Percentiles rank a stretch among this genome's conserved stretches.
Evolutionary conservation across 1,140 invertebrate genomes (phyloP).

Genomic region (Tenebrio molitor): DNA sequence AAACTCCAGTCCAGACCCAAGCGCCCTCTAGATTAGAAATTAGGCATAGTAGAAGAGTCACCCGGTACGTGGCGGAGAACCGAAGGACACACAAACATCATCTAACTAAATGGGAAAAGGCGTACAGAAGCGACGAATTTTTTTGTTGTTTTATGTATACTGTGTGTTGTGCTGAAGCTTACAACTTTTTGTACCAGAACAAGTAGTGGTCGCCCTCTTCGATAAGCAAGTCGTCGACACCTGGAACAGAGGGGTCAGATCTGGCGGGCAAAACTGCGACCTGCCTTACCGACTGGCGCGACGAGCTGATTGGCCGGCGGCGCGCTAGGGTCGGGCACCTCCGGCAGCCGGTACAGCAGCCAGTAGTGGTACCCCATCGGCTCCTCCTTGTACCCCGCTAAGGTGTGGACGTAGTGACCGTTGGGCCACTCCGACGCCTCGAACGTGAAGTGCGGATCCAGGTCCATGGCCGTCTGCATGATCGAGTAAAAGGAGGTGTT

Average conservation of each 20-base stretch:
- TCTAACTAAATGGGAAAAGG: constrained; percentile 34
- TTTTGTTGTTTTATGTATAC: constrained; percentile 7
- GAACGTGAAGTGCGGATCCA: constrained; percentile 72
- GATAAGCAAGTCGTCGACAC: constrained; percentile 86
- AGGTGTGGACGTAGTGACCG: constrained; percentile 89
- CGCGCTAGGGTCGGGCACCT: constrained; percentile 80
- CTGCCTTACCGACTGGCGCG: constrained; percentile 86
- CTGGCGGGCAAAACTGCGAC: no score
- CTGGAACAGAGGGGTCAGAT: constrained; percentile 68
- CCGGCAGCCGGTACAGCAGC: constrained; percentile 84
- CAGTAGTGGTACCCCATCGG: constrained; percentile 91
- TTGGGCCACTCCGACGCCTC: constrained; percentile 89
- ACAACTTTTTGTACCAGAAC: constrained; percentile 93
- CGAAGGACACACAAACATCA: constrained; percentile 15
- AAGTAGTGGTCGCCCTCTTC: constrained; percentile 88
- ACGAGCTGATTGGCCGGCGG: constrained; percentile 88
- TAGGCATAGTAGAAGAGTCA: constrained; percentile 14
- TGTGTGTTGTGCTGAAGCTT: constrained; percentile 64
- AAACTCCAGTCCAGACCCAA: neutral
- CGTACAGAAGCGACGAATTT: constrained; percentile 19
- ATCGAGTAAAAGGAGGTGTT: constrained; percentile 89
- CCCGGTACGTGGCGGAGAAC: neutral
- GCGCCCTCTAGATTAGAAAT: constrained; percentile 29
- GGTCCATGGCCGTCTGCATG: constrained; percentile 86
- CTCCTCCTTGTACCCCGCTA: constrained; percentile 88